A percentile compares a stretch with the other conserved stretches of the same genome.
These are phyloP conservation scores for Pyrocoelia pectoralis DNA, from an alignment of 2,888 invertebrate genomes.

Conservation along the genomic window DNA sequence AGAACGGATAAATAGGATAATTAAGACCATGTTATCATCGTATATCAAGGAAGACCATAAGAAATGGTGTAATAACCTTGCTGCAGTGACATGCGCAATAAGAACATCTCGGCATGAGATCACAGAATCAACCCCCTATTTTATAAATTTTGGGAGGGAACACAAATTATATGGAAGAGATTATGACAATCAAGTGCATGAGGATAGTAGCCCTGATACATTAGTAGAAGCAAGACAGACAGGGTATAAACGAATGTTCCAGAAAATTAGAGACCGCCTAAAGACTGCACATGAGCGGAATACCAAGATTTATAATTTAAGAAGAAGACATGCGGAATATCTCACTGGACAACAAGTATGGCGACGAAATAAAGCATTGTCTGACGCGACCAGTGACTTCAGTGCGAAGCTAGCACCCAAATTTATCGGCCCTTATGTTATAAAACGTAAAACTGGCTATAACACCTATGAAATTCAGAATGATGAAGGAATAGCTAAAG, in stretches of 20 bases:
- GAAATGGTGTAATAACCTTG: neutral
- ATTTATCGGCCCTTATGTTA: neutral
- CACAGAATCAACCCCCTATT: slow-evolving; percentile 29
- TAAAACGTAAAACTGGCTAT: neutral
- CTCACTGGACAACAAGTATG: neutral
- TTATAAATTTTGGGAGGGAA: slow-evolving; percentile 33
- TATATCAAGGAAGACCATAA: neutral
- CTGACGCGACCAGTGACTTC: neutral
- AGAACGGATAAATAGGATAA: slow-evolving; percentile 44
- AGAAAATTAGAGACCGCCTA: neutral
- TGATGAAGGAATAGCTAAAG: neutral
- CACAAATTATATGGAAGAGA: slow-evolving; percentile 18
- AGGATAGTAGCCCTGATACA: neutral
- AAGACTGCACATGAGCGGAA: neutral
- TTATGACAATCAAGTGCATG: neutral
- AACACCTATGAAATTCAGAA: neutral
- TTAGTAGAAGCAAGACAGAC: neutral
- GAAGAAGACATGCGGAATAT: neutral
- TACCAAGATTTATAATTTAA: neutral
- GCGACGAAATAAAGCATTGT: neutral
- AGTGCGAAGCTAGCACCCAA: neutral
- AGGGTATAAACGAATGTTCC: neutral
- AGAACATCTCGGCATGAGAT: slow-evolving; percentile 33
- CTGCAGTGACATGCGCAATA: slow-evolving; percentile 34
- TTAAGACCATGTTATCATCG: slow-evolving; percentile 45